Evolutionary conservation across 2,797 vertebrate species (phyloP), one percentile per base, ranked within the genome.

Genomic region (Gymnoscopelus braueri): DNA sequence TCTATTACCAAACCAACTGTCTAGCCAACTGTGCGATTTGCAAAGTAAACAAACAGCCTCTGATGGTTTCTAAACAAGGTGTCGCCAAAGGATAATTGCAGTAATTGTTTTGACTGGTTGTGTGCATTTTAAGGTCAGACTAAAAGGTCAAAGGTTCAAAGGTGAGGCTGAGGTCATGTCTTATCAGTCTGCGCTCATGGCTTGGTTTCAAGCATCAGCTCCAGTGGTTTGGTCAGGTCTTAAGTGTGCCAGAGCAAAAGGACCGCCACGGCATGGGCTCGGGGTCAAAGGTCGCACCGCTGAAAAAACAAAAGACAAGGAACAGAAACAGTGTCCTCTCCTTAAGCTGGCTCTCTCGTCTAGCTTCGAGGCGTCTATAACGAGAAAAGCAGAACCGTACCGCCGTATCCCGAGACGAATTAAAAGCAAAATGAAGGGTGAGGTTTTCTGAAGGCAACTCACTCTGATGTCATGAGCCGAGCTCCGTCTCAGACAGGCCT

Each of bases 121-220:
- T 52, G 56, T 65, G 58, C 72, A 59, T 69, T 72, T 10, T 54
- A 70, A 66, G 71, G 69, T 69, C 78, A 68, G 66, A 74, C 69
- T 9, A 85, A 69, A 69, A 82, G 79, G 75, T 90, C 63, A 78
- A 55, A 74, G 65, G 86, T 82, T 82, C 62, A 89, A 78, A 88
- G 82, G 73, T 89, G 84, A 89, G 79, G 69, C 71, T 52, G 65
- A 8, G 78, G 73, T 85, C 53, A 15, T 71, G 77, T 84, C 78
- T 90, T 89, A 88, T 86, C 86, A 62, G 77, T 83, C 81, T 75
- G 65, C 71, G 48, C 74, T 32, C 54, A 77, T 61, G 73, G 51
- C 83, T 87, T 81, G 77, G 79, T 87, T 88, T 83, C 80, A 78
- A 1, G 9, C 58, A 65, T 80, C 53, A 63, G 73, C 59, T 75